Conservation (phyloP, 92 coral and sea anemone genomes). For the Epizoanthus ramosus region DNA sequence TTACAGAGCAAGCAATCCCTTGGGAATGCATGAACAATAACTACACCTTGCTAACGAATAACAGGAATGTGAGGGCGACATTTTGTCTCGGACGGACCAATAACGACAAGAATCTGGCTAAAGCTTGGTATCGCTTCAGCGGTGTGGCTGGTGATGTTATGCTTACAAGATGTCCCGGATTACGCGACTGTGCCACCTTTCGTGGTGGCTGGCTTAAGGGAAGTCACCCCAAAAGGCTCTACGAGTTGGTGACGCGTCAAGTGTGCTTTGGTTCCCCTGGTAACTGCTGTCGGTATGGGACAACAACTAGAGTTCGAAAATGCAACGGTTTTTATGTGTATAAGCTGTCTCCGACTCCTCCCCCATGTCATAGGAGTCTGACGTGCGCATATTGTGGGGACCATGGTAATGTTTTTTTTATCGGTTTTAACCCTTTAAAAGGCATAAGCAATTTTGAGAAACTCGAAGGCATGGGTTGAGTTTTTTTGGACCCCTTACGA, state of each 20-base stretch:
- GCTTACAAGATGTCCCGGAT: conserved; percentile 34
- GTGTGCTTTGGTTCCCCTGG: conserved; percentile 39
- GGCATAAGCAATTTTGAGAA: too few relatives aligned
- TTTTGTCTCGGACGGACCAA: too few relatives aligned
- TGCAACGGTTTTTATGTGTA: conserved; percentile 47
- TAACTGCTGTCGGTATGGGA: not conserved
- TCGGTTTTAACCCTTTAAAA: too few relatives aligned
- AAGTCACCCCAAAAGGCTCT: conserved; percentile 8
- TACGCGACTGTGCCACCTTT: conserved; percentile 25
- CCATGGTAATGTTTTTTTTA: not conserved
- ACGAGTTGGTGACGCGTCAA: conserved; percentile 40
- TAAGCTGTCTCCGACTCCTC: not conserved
- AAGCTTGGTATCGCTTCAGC: conserved; percentile 48
- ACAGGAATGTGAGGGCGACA: too few relatives aligned
- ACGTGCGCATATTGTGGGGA: not conserved
- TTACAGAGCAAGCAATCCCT: too few relatives aligned
- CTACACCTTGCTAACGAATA: too few relatives aligned
- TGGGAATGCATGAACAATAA: too few relatives aligned
- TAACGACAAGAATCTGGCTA: conserved; percentile 19
- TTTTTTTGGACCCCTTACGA: too few relatives aligned
- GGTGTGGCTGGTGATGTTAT: conserved; percentile 36
- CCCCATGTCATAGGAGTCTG: too few relatives aligned
- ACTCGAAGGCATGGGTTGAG: too few relatives aligned
- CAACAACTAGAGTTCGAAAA: conserved; percentile 17
- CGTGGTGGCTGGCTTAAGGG: conserved; percentile 41